Evolutionary conservation across 64 coral and sea anemone species (phyloP), one percentile per base, ranked within the genome.

Genomic region (Stichodactyla helianthus): DNA sequence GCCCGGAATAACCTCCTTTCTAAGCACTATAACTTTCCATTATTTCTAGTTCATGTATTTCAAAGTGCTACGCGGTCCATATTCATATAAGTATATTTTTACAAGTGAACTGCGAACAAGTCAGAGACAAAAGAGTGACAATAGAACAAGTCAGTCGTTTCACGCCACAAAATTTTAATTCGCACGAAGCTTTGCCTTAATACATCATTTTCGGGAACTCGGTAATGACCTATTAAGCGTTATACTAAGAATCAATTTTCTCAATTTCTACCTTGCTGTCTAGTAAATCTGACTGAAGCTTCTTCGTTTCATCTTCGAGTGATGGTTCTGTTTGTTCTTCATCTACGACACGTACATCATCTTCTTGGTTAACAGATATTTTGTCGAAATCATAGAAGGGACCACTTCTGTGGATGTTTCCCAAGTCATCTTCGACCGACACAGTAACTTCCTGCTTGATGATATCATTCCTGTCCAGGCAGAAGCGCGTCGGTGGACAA

Each of bases 391-490:
- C 88, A 54, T 93, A 90, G 15, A 86, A 51, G 12, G 86, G 88
- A 5, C 87, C 88, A 20, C 88, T 58, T 11, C 87, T 88, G 77
- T 82, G 80, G 50, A 96, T 90, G 25, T 85, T 90, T 4, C 94
- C 94, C 20, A 71, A 84, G 59, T 90, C 82, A 65, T 96, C 94
- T 17, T 84, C 88, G 20, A 90, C 77, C 53, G 90, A 54, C 9
- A 96, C 60, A n/a, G 79, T 92, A 25, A 84, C 88, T 18, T 89
- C 88, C 25, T 93, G 86, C 55, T 90, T 87, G 18, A 77, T 82
- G 20, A 93, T 57, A 53, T 96, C 94, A 65, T 55, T 84, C 20
- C 91, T 86, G 54, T 87, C 59, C 17, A 96, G 82, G 20, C 77
- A 44, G 84, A 90, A 93, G 3, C 25, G 85, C 55, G 0, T 80